Evolutionary conservation across 2,797 vertebrate species (phyloP), one percentile per base, ranked within the genome.

Genomic region (Mastacembelus armatus): DNA sequence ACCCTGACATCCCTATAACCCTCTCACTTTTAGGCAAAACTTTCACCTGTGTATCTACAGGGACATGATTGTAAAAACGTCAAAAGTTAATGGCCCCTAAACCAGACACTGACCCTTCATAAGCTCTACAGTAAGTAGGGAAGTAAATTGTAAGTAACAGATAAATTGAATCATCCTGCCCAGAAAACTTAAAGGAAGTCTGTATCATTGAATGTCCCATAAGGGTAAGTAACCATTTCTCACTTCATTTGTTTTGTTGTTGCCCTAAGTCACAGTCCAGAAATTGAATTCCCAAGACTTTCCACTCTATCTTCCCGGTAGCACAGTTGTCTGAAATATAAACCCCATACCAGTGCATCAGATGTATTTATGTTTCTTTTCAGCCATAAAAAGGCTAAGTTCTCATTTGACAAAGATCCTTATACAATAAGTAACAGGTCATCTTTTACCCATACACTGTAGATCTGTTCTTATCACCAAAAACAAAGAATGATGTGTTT

Each of bases 241-340:
- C 62, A 64, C 59, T 75, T 75, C 47, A 58, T 72, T 78, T 74
- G 57, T 44, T 74, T 76, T 71, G 30, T 64, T 75, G 71, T 65
- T 76, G 70, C 65, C 66, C 26, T 10, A 22, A 66, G 42, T 77
- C 57, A 71, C 24, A 74, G 66, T 67, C 51, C 50, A 71, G 55
- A 76, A 67, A 77, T 27, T 62, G 45, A 21, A 52, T 76, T 84
- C 55, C 56, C 30, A 26, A 63, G 66, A 81, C 29, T 64, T 73
- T 52, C 12, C 36, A 32, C 32, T 39, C 55, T 73, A n/a, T 24
- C 43, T 63, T 55, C 51, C 55, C 39, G 38, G 22, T 19, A 21
- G 65, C 61, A 26, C 4, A 0, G 22, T 42, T 50, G 44, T 66
- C 33, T 69, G 45, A 74, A 57, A 62, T 16, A 11, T 18, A 67